Evolutionary conservation across 2,797 vertebrate species (phyloP), one percentile per base, ranked within the genome.

Genomic region (Serranus cabrilla): DNA sequence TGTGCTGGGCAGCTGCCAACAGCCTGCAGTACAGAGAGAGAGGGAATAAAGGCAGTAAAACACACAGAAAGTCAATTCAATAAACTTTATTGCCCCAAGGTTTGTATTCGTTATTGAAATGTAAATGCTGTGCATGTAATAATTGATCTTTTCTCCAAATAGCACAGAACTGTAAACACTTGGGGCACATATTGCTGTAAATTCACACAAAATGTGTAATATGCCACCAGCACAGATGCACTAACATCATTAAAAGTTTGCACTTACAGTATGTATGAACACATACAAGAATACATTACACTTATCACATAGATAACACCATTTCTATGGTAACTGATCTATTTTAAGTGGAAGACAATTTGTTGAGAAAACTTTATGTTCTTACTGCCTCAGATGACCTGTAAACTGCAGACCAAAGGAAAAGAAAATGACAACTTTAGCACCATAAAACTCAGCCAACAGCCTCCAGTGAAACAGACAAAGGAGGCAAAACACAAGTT

Each of bases 1-100:
- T 47, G 17, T 5, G 16, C 57, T 85, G 80, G 74, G 58, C 60
- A 58, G 55, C 63, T 62, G 80, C 87, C 84, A 88, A 37, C 23
- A 40, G 37, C 76, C 65, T 17, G 56, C 71, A 61, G 71, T 12
- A 34, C n/a, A 45, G 5, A 64, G 10, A 64, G 10, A 68, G 20
- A 59, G 10, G 42, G 16, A 60, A 51, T 21, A 18, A 60, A 74
- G 40, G 21, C 17, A 14, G 40, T 37, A 12, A 63, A 46, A 47
- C 46, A 69, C 13, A 27, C 2, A 49, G 5, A 56, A 63, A 70
- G 13, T 57, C 31, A 55, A 54, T 62, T 54, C 27, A 61, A 42
- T 55, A 40, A 59, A 68, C 40, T 64, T 58, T 34, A 52, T 12
- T 21, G 55, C 70, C 18, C 40, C 27, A 40, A 47, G 66, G 37